Base-by-base conservation (phyloP, 2,888 invertebrate species). In the Diploptera punctata region DNA sequence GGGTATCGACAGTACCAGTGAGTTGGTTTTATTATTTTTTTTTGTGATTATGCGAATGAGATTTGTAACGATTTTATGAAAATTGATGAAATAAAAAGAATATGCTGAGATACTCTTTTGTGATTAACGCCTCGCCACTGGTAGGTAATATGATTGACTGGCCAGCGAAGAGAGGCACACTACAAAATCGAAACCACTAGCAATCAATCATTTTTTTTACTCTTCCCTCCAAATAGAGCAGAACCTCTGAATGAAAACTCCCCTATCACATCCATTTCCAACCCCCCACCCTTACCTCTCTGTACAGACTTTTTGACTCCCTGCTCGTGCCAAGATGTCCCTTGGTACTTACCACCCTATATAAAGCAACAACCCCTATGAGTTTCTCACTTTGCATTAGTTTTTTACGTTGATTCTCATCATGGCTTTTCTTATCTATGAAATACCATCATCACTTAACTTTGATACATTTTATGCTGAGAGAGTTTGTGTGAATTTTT, bases 121-220 rank as follows among this genome's bases (percentile, higher is more conserved):
- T n/a, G n/a, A n/a, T n/a, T n/a, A n/a, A n/a, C n/a, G n/a, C n/a
- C n/a, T n/a, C n/a, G n/a, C n/a, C n/a, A n/a, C n/a, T n/a, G n/a
- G n/a, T n/a, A n/a, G n/a, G n/a, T 52, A 19, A 19, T 52, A 19
- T 18, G 18, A 52, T 19, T 52, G 49, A 13, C 54, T 18, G 26
- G 19, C 16, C 1, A 0, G 16, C 1, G 5, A 1, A 49, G 49
- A 18, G 49, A 19, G 49, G n/a, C n/a, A n/a, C n/a, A n/a, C n/a
- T 54, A 13, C 54, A 54, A 54, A 65, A 65, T 65, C 65, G 44
- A 65, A 65, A 43, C 65, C 65, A 13, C 44, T 9, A 44, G 44
- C 44, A 65, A 65, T 65, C 65, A 65, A 65, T 65, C 65, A 65
- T 65, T 65, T 65, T 65, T 65, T 44, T 33, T 10, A 5, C 33